A percentile compares a stretch with the other conserved stretches of the same genome.
Conservation (phyloP, 1,140 invertebrate genomes). For the Stenopsyche tienmushanensis region DNA sequence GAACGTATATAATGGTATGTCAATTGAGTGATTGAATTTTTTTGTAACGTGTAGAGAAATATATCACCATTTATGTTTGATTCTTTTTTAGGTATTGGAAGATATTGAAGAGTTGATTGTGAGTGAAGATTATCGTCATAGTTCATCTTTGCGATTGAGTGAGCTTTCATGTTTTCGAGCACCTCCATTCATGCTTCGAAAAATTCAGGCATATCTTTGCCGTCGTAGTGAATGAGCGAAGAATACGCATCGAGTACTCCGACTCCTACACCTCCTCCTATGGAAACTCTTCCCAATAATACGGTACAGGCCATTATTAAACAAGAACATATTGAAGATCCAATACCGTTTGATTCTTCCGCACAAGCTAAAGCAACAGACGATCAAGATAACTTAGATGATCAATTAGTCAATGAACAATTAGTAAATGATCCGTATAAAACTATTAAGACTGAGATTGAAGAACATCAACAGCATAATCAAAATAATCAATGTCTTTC, state of each 20-base stretch:
- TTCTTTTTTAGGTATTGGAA: conserved; percentile 67
- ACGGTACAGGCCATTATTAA: conserved; percentile 7
- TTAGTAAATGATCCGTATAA: conserved; percentile 25
- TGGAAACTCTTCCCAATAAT: conserved; percentile 17
- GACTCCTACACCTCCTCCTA: conserved; percentile 36
- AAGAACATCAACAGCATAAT: conserved; percentile 19
- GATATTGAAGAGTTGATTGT: conserved; percentile 75
- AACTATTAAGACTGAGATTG: conserved; percentile 30
- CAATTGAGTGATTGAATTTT: conserved; percentile 9
- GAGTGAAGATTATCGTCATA: conserved; percentile 72
- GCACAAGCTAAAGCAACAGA: too few relatives aligned
- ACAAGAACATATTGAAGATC: conserved; percentile 29
- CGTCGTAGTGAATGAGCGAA: conserved; percentile 41
- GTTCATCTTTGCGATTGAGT: conserved; percentile 62
- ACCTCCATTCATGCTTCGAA: conserved; percentile 70
- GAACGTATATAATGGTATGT: conserved; percentile 74
- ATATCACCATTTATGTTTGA: too few relatives aligned
- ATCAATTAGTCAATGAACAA: conserved; percentile 8
- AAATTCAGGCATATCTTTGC: conserved; percentile 64
- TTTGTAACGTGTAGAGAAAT: too few relatives aligned
- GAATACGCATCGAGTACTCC: too few relatives aligned
- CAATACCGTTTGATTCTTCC: too few relatives aligned
- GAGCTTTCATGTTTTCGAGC: conserved; percentile 72
- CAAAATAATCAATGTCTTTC: background rate
- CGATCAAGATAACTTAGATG: conserved; percentile 23